Percentiles rank a stretch among this genome's conserved stretches.
Evolutionary conservation across 2,113 vertebrate species (phyloP).

Genomic region (Sturnira hondurensis): DNA sequence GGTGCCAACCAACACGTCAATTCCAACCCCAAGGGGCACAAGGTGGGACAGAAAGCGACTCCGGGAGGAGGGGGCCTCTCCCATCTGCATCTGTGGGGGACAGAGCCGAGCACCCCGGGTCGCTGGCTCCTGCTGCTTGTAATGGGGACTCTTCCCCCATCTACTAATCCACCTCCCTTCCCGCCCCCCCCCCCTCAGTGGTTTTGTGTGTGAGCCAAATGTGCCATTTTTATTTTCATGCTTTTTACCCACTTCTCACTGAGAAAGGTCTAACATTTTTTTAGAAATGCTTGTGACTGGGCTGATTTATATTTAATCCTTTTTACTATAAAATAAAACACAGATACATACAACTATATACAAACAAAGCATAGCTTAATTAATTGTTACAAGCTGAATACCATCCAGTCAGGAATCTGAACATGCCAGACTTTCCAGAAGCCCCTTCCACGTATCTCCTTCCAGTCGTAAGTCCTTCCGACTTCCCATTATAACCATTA

Average conservation of each 20-base stretch:
- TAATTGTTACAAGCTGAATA: neutral
- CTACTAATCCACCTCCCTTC: neutral
- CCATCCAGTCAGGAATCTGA: neutral
- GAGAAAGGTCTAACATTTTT: neutral
- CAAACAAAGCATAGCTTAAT: neutral
- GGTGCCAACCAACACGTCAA: slow-evolving; percentile 84
- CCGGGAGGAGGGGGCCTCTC: neutral
- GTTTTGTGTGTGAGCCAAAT: neutral
- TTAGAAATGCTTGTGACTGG: neutral
- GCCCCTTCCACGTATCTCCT: neutral
- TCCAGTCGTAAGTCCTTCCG: neutral
- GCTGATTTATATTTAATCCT: neutral
- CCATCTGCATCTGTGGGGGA: neutral
- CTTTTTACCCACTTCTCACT: neutral
- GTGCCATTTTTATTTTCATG: neutral
- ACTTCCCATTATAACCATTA: neutral
- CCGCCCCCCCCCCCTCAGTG: too few species aligned
- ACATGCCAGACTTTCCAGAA: neutral
- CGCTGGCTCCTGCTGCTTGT: neutral
- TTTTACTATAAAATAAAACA: slow-evolving; percentile 6
- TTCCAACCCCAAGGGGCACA: slow-evolving; percentile 44
- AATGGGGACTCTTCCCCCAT: neutral
- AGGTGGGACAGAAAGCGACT: neutral
- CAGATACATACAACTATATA: neutral
- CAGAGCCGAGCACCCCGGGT: neutral